These are phyloP conservation scores for Hylaeus volcanicus DNA, from an alignment of 1,140 invertebrate genomes.

Conservation along the genomic window DNA sequence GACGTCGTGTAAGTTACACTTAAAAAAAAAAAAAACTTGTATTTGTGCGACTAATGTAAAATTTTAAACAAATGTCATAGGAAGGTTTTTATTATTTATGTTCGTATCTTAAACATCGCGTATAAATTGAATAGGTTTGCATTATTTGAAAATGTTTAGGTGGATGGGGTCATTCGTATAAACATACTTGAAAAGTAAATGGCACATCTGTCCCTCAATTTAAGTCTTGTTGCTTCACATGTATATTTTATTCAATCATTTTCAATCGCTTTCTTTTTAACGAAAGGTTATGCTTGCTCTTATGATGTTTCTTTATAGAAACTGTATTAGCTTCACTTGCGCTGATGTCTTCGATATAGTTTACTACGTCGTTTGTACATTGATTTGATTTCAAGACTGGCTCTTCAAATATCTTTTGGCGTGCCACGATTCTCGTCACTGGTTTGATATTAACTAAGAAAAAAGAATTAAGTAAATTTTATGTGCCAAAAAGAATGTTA, in stretches of 20 bases:
- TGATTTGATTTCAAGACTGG: background rate
- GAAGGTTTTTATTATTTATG: no score
- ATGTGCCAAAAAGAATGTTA: background rate
- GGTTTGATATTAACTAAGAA: slow-evolving; percentile 26
- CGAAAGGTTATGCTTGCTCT: background rate
- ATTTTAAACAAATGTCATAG: no score
- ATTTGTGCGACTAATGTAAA: no score
- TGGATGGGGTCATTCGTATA: no score
- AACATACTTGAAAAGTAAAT: no score
- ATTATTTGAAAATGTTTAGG: no score
- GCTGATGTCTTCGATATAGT: background rate
- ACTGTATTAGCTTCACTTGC: background rate
- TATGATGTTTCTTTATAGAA: background rate
- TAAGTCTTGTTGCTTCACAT: no score
- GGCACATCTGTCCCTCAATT: no score
- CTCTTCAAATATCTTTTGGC: background rate
- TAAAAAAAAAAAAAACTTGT: no score
- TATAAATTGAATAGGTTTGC: no score
- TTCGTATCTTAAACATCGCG: no score
- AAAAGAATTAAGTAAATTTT: background rate
- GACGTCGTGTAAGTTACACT: no score
- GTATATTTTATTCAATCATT: background rate
- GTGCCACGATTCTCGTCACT: background rate
- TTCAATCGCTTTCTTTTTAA: background rate
- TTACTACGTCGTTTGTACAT: background rate